These are phyloP conservation scores for Tiliacea citrago DNA, from an alignment of 2,888 invertebrate species.

Conservation along the genomic window DNA sequence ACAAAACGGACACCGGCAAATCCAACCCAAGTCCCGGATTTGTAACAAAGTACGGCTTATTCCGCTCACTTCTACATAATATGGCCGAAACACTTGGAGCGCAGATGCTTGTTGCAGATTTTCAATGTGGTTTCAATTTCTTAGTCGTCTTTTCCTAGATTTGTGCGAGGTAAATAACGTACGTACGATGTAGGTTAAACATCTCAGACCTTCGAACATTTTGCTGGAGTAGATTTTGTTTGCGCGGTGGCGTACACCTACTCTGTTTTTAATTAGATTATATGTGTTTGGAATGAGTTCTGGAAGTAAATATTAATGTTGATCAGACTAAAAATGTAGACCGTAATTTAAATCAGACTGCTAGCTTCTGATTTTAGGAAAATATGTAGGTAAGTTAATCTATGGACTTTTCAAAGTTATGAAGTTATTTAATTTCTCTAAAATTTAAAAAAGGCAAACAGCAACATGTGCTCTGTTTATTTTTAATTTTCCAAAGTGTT, in stretches of 20 bases:
- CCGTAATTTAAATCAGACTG: constrained; percentile 1
- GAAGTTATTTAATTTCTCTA: constrained; percentile 27
- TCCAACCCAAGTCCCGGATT: constrained; percentile 86
- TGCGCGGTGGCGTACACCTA: constrained; percentile 33
- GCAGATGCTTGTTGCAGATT: constrained; percentile 80
- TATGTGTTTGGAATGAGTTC: constrained; percentile 22
- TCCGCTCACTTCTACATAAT: constrained; percentile 82
- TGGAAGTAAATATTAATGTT: constrained; percentile 8
- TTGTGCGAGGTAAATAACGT: constrained; percentile 62
- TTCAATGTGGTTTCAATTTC: constrained; percentile 80
- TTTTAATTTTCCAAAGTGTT: constrained; percentile 55
- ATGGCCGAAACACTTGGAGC: constrained; percentile 80
- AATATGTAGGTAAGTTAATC: not conserved
- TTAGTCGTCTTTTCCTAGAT: constrained; percentile 68
- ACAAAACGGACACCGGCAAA: constrained; percentile 85
- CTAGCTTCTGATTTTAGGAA: not conserved
- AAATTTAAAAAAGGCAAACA: constrained; percentile 23
- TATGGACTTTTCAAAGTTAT: not conserved
- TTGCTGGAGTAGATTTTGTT: constrained; percentile 48
- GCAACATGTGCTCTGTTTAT: constrained; percentile 46
- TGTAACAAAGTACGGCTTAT: constrained; percentile 86
- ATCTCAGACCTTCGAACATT: constrained; percentile 48
- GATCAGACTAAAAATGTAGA: not conserved
- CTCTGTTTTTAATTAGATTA: constrained; percentile 52
- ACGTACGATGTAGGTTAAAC: constrained; percentile 52